Evolutionary conservation across 2,113 vertebrate genomes (phyloP).

Genomic region (Dasyprocta punctata): DNA sequence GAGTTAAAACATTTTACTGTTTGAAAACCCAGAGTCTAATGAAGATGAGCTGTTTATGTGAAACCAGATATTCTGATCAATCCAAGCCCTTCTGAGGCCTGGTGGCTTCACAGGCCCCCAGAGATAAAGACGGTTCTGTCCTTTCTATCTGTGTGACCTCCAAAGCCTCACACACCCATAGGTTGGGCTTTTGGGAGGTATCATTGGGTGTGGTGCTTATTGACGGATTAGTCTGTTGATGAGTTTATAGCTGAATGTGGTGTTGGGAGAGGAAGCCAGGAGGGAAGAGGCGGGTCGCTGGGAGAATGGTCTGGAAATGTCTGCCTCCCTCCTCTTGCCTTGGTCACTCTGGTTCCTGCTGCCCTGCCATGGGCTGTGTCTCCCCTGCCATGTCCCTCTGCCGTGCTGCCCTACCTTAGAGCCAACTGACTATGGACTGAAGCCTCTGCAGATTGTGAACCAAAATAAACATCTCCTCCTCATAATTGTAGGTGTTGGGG

Average conservation of each 20-base stretch:
- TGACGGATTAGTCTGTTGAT: not conserved
- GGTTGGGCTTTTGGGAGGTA: not conserved
- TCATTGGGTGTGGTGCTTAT: not conserved
- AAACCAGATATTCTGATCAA: not conserved
- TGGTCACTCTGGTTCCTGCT: not conserved
- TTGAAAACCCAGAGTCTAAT: not conserved
- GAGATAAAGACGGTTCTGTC: not conserved
- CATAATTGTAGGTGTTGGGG: not conserved
- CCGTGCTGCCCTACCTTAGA: not conserved
- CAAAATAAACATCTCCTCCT: not conserved
- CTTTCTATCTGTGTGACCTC: not conserved
- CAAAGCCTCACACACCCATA: not conserved
- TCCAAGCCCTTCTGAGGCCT: not conserved
- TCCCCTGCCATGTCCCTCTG: not conserved
- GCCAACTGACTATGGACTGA: not conserved
- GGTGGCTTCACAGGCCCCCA: not conserved
- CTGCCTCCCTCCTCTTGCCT: not conserved
- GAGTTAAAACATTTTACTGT: accelerated
- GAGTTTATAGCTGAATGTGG: not conserved
- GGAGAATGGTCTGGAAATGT: not conserved
- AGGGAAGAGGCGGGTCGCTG: not conserved
- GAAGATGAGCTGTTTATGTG: not conserved
- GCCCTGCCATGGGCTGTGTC: not conserved
- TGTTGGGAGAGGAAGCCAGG: not conserved
- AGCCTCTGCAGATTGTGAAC: not conserved